Evolutionary conservation across 53 echinoderm and acorn worm species (phyloP).

Genomic region (Hippasteria phrygiana): DNA sequence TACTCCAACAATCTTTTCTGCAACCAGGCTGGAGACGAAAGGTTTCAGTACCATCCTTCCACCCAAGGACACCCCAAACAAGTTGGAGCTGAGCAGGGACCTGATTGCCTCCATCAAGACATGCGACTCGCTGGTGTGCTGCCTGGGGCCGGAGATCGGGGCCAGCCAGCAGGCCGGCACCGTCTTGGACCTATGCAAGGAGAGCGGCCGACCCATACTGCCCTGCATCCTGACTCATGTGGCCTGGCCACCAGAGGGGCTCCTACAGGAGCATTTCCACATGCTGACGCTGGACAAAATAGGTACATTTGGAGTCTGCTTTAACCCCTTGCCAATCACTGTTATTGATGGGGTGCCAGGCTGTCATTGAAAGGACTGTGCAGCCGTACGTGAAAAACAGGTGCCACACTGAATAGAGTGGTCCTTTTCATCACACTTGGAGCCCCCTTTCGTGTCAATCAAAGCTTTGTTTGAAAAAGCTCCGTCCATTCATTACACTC

Average conservation of each 20-base stretch:
- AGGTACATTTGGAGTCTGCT: slow-evolving; percentile 77
- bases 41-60: slow-evolving; percentile 84
- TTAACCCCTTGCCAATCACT: no score
- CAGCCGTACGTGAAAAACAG: no score
- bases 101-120: slow-evolving; percentile 65
- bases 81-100: slow-evolving; percentile 40
- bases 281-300: slow-evolving; percentile 91
- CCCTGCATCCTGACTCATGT: slow-evolving; percentile 80
- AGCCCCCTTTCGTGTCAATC: no score
- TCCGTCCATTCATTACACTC: no score
- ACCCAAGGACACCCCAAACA: slow-evolving; percentile 56
- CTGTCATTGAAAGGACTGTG: no score
- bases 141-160: slow-evolving; percentile 89
- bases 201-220: slow-evolving; percentile 77
- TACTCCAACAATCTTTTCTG: not conserved
- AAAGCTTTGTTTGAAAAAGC: no score
- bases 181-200: slow-evolving; percentile 76
- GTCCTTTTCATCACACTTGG: no score
- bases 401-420: no score
- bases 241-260: slow-evolving; percentile 90
- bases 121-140: slow-evolving; percentile 76
- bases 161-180: slow-evolving; percentile 60
- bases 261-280: slow-evolving; percentile 74
- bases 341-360: no score
- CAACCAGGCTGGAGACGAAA: slow-evolving; percentile 78